phyloP scores from a whole-genome alignment of 2,113 vertebrate genomes.

The Halichoerus grypus region DNA sequence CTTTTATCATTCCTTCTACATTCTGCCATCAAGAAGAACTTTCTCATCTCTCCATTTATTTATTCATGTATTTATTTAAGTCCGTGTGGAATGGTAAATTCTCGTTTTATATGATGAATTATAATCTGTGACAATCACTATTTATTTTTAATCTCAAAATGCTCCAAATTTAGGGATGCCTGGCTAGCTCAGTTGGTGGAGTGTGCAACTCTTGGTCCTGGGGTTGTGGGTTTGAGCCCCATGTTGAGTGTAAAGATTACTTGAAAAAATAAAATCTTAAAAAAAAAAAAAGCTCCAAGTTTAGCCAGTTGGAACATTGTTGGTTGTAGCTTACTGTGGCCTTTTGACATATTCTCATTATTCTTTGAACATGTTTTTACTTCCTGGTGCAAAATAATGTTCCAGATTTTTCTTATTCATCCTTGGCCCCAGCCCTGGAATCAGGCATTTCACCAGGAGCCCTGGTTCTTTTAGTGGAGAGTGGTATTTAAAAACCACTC shows the following conservation, averaged over 20 bases:
- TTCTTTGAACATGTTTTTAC: constrained; percentile 14
- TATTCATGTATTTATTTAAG: constrained; percentile 16
- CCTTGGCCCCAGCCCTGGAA: neutral
- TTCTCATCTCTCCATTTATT: neutral
- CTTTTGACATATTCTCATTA: neutral
- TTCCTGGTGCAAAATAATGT: neutral
- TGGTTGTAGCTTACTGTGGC: neutral
- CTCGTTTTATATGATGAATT: neutral
- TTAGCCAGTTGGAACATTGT: neutral
- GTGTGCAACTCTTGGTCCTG: neutral
- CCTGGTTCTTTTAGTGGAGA: neutral
- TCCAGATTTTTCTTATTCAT: neutral
- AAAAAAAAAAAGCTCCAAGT: neutral
- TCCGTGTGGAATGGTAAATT: neutral
- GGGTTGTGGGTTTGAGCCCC: neutral
- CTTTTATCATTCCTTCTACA: neutral
- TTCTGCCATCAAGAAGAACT: neutral
- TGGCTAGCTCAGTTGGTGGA: neutral
- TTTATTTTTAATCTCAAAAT: constrained; percentile 3
- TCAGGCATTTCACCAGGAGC: neutral
- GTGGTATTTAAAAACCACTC: neutral
- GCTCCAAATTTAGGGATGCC: neutral
- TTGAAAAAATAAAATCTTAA: neutral
- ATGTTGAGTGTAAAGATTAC: neutral
- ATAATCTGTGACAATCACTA: neutral